Conservation (phyloP, 2,797 vertebrate species). For the Nothura maculosa region DNA sequence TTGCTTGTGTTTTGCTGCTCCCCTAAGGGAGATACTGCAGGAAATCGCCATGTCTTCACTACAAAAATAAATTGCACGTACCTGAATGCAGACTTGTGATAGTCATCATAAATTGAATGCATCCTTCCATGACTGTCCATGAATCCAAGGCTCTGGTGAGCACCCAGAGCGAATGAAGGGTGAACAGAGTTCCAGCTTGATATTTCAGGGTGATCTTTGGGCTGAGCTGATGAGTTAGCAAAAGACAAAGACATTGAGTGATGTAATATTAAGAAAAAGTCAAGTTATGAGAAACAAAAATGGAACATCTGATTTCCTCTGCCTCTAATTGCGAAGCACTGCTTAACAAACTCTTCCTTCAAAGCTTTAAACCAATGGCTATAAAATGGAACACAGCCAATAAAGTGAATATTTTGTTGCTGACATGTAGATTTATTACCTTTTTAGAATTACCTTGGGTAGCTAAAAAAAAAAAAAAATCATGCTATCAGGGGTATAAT, state of each 20-base stretch:
- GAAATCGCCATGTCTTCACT: background rate
- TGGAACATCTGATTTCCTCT: conserved; percentile 20
- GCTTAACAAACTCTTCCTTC: background rate
- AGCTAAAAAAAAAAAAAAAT: conserved; percentile 34
- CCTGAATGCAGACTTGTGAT: conserved; percentile 50
- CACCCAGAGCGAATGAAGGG: background rate
- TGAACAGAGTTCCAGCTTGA: background rate
- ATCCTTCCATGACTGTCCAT: background rate
- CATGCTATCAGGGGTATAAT: conserved; percentile 5
- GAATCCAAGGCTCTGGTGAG: background rate
- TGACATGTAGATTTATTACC: conserved; percentile 56
- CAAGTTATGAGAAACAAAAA: background rate
- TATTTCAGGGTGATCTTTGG: background rate
- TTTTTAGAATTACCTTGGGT: conserved; percentile 54
- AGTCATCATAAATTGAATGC: background rate
- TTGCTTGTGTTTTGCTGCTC: background rate
- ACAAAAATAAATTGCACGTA: conserved; percentile 15
- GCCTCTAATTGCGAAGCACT: background rate
- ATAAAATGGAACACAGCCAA: conserved; percentile 54
- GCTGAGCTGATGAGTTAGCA: conserved; percentile 30
- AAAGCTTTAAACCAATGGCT: conserved; percentile 29
- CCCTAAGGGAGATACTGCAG: background rate
- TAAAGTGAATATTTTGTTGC: conserved; percentile 54
- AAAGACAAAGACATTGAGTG: background rate
- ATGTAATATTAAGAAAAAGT: background rate